These are phyloP conservation scores for Ophioninae sp. DNA, from an alignment of 2,888 invertebrate genomes.

Conservation along the genomic window DNA sequence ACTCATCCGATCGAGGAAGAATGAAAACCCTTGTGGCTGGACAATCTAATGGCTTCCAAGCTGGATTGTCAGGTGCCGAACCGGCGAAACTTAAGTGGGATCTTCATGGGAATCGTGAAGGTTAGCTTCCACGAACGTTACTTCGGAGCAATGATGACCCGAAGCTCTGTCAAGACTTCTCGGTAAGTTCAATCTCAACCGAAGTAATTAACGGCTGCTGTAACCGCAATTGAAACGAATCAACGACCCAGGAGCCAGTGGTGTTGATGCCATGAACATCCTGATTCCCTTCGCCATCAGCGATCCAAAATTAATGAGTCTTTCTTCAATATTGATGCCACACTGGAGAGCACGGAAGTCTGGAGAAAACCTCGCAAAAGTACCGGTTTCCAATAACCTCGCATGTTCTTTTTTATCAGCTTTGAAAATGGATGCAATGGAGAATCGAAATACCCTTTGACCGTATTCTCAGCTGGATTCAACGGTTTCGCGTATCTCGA, in stretches of 20 bases:
- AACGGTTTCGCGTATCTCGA: constrained; percentile 38
- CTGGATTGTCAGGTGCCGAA: neutral
- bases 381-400: neutral
- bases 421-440: neutral
- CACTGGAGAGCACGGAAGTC: neutral
- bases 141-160: neutral
- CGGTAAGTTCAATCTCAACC: neutral
- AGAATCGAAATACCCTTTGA: constrained; percentile 46
- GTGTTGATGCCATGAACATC: neutral
- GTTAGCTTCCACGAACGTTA: neutral
- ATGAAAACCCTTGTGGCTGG: neutral
- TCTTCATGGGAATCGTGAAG: neutral
- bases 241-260: neutral
- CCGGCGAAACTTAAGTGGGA: neutral
- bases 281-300: neutral
- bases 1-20: neutral
- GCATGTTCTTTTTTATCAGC: neutral
- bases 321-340: too few relatives aligned
- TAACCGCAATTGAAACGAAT: neutral
- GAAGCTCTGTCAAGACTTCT: neutral
- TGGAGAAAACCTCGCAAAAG: neutral
- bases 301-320: neutral
- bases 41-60: neutral
- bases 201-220: neutral
- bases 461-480: constrained; percentile 42